Evolutionary conservation across 2,888 invertebrate genomes (phyloP).

Genomic region (Molorchus minor): DNA sequence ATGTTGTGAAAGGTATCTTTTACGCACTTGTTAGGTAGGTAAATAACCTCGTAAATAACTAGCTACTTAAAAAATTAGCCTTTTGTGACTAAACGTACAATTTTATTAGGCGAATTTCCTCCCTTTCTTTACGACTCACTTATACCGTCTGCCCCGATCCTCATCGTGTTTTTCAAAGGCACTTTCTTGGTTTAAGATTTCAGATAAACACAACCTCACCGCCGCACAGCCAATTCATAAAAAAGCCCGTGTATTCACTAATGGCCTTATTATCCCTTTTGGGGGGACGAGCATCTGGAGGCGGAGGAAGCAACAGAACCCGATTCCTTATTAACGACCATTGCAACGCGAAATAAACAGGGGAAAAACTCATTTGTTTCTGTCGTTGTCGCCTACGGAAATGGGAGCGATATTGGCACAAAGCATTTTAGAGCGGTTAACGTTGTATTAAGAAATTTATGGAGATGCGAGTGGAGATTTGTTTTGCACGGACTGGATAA

Average conservation of each 20-base stretch:
- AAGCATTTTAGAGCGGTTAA: slow-evolving; percentile 6
- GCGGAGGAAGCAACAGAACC: slow-evolving; percentile 39
- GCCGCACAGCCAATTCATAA: slow-evolving; percentile 66
- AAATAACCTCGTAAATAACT: too few species aligned
- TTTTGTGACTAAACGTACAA: too few species aligned
- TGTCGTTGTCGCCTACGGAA: slow-evolving; percentile 45
- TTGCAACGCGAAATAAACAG: slow-evolving; percentile 41
- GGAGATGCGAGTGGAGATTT: slow-evolving; percentile 48
- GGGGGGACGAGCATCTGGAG: slow-evolving; percentile 56
- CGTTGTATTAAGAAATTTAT: slow-evolving; percentile 19
- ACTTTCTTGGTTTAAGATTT: slow-evolving; percentile 59
- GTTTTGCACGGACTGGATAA: slow-evolving; percentile 65
- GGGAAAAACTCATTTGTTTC: slow-evolving; percentile 39
- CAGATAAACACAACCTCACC: slow-evolving; percentile 68
- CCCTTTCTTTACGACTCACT: too few species aligned
- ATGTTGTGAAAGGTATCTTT: too few species aligned
- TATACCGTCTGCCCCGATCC: slow-evolving; percentile 11
- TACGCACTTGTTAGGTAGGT: too few species aligned
- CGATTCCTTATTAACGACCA: slow-evolving; percentile 47
- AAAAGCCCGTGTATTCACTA: slow-evolving; percentile 68
- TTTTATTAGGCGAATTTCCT: too few species aligned
- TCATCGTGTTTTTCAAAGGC: slow-evolving; percentile 14
- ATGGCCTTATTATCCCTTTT: slow-evolving; percentile 68
- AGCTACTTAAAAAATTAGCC: too few species aligned
- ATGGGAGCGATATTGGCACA: slow-evolving; percentile 36